phyloP scores from a whole-genome alignment of 2,797 vertebrate species.

The Sebastes melanostomus region DNA sequence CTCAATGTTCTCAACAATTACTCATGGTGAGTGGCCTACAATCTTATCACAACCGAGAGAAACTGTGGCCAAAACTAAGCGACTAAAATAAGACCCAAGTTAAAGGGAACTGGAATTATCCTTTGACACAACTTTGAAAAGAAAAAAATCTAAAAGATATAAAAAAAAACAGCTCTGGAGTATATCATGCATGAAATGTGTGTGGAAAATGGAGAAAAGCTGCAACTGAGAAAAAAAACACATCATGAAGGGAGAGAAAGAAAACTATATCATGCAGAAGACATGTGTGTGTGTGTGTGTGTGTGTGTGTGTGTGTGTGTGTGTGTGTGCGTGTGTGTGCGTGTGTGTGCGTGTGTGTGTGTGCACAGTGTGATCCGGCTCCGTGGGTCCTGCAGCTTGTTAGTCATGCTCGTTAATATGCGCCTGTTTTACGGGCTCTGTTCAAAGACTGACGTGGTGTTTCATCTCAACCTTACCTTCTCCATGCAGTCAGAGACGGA shows the following conservation, averaged over 20 bases:
- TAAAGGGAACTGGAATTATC: constrained; percentile 5
- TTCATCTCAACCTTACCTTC: constrained; percentile 80
- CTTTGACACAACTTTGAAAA: constrained; percentile 6
- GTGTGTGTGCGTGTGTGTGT: constrained; percentile 17
- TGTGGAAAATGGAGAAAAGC: constrained; percentile 60
- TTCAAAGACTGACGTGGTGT: constrained; percentile 77
- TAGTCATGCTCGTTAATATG: constrained; percentile 82
- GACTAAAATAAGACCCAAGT: constrained; percentile 10
- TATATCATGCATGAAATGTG: constrained; percentile 47
- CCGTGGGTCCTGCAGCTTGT: constrained; percentile 78
- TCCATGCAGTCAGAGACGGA: constrained; percentile 26
- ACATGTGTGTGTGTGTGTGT: constrained; percentile 23
- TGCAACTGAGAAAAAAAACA: constrained; percentile 28
- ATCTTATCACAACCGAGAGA: constrained; percentile 10
- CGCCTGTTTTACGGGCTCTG: constrained; percentile 71
- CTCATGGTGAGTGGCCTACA: neutral
- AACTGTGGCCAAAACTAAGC: neutral
- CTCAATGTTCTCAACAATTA: constrained; percentile 16
- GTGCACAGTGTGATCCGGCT: constrained; percentile 45
- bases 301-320: constrained; percentile 16
- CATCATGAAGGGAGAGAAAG: constrained; percentile 19
- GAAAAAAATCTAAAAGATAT: neutral
- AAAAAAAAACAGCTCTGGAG: constrained; percentile 17
- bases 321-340: constrained; percentile 24
- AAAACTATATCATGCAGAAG: constrained; percentile 45